Evolutionary conservation across 2,797 vertebrate genomes (phyloP), one percentile per base, ranked within the genome.

Genomic region (Sebastolobus altivelis): DNA sequence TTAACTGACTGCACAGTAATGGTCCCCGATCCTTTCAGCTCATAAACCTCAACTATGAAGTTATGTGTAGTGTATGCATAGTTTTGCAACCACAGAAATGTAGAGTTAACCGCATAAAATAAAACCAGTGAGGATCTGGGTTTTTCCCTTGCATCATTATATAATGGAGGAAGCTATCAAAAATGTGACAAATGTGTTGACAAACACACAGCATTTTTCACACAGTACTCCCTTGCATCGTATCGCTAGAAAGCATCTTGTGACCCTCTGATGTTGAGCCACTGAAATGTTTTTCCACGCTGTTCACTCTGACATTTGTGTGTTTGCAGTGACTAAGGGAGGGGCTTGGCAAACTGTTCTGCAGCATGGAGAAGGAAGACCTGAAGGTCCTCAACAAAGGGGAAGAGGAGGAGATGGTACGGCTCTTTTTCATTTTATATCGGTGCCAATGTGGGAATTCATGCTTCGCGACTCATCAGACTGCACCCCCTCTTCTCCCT

Each of bases 341-440:
- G 86, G 74, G 84, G 84, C 87, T 92, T 84, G 82, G 80, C 81
- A 88, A 86, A 88, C 90, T 67, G 65, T 89, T 93, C 77, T 87
- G 87, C 89, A 97, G 93, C 87, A 99, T 99, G 98, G 98, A 98
- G 93, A 98, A 96, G 87, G 97, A 97, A 93, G 97, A 97, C 84
- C 92, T 96, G 75, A 98, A 98, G 86, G 90, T 96, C 79, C 92
- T 99, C 89, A 99, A 99, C 93, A 96, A 97, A 90, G 96, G 95
- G 73, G 95, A 97, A 84, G 98, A 99, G 89, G 98, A 99, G 91
- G 98, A 99, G 95, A 98, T 99, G 98, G 98, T 99, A 94, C 87
- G 66, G 7, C 2, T 40, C 1, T 68, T 75, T 71, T 38, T 58
- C 0, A n/a, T 70, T 75, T 77, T 18, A 46, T 29, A 56, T 63